These are phyloP conservation scores for Antigone vipio DNA, from an alignment of 2,113 vertebrate genomes.

Conservation along the genomic window DNA sequence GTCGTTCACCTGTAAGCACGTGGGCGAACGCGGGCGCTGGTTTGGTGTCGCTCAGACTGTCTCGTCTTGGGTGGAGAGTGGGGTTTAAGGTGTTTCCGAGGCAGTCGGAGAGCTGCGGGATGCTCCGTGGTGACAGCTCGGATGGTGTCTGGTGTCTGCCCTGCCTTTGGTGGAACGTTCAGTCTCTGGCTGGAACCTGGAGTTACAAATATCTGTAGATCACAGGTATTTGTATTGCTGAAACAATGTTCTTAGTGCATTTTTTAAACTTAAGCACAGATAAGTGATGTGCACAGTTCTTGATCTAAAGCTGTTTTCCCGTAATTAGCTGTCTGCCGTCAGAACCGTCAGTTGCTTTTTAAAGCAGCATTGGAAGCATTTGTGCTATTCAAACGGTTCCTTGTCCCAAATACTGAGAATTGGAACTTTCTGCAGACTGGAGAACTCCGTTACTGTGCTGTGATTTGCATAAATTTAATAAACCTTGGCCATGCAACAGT, in stretches of 20 bases:
- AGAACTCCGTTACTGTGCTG: neutral
- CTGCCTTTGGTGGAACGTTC: fast-evolving
- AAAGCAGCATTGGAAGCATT: neutral
- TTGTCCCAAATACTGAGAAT: neutral
- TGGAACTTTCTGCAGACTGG: neutral
- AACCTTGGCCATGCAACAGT: neutral
- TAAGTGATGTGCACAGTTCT: neutral
- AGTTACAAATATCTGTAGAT: neutral
- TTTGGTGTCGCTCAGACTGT: neutral
- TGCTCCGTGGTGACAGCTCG: neutral
- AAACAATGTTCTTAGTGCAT: neutral
- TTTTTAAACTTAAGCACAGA: neutral
- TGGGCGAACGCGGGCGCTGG: fast-evolving
- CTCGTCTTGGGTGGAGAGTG: neutral
- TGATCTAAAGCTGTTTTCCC: neutral
- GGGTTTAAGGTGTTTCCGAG: neutral
- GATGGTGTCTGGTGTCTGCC: neutral
- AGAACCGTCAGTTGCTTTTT: neutral
- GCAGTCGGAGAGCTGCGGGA: too few relatives aligned
- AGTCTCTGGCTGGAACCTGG: neutral
- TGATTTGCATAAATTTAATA: neutral
- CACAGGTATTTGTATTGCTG: neutral
- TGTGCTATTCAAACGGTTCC: neutral
- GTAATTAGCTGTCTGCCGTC: neutral
- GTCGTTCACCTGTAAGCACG: neutral